phyloP scores from a whole-genome alignment of 2,113 vertebrate species.

The Odontesthes bonariensis region DNA sequence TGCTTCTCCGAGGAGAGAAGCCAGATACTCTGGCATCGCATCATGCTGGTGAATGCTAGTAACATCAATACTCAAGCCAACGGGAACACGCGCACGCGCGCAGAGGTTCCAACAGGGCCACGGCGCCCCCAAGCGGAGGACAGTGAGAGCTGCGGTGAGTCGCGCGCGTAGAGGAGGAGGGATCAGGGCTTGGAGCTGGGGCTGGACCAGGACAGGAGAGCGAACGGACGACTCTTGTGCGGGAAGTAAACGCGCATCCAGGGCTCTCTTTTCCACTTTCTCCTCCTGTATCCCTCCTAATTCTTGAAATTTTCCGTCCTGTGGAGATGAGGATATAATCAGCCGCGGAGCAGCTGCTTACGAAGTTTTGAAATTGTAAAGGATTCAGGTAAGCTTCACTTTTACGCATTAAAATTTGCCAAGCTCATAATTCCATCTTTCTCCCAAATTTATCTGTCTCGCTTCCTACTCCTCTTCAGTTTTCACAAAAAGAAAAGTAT shows the following conservation, averaged over 20 bases:
- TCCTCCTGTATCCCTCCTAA: slow-evolving; percentile 1
- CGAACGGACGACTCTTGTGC: slow-evolving; percentile 71
- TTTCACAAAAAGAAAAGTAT: too few relatives aligned
- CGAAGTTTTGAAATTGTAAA: slow-evolving; percentile 51
- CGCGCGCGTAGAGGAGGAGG: slow-evolving; percentile 63
- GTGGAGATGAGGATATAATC: slow-evolving; percentile 72
- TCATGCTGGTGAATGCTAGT: neutral
- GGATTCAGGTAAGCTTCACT: slow-evolving; percentile 67
- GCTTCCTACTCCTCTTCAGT: neutral
- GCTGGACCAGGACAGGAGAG: slow-evolving; percentile 63
- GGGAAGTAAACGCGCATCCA: slow-evolving; percentile 67
- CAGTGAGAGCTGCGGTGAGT: slow-evolving; percentile 6
- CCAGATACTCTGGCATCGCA: neutral
- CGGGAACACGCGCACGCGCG: slow-evolving; percentile 17
- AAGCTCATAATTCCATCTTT: neutral
- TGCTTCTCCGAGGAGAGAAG: neutral
- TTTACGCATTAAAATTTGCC: slow-evolving; percentile 56
- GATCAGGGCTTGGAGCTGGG: slow-evolving; percentile 49
- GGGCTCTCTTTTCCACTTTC: slow-evolving; percentile 46
- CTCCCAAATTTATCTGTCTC: too few relatives aligned
- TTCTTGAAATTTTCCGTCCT: slow-evolving; percentile 5
- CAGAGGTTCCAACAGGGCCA: slow-evolving; percentile 63
- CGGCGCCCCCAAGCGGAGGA: slow-evolving; percentile 74
- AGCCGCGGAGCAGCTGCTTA: slow-evolving; percentile 12
- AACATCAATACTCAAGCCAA: neutral